phyloP scores from a whole-genome alignment of 2,888 invertebrate genomes.

The Scaeva pyrastri region DNA sequence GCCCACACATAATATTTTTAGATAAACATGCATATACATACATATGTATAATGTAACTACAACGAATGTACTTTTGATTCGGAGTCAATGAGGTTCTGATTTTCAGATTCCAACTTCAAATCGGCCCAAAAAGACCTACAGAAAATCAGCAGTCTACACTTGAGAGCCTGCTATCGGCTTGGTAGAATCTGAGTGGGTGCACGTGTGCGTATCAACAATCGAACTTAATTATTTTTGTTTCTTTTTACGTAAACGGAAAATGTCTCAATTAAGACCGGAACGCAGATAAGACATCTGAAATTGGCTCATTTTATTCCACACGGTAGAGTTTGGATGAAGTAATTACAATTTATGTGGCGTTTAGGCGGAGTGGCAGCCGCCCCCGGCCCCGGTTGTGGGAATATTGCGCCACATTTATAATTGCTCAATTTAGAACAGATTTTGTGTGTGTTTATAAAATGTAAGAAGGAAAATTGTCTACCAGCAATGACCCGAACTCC shows the following conservation, averaged over 20 bases:
- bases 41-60: no score
- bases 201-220: slow-evolving; percentile 67
- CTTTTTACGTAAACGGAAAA: slow-evolving; percentile 57
- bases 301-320: slow-evolving; percentile 64
- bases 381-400: slow-evolving; percentile 33
- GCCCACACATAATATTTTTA: slow-evolving; percentile 43
- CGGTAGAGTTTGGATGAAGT: slow-evolving; percentile 65
- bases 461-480: not conserved
- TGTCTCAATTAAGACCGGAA: slow-evolving; percentile 69
- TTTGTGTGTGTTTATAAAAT: not conserved
- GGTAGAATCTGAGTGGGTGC: slow-evolving; percentile 65
- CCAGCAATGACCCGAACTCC: not conserved
- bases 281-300: slow-evolving; percentile 70
- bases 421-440: slow-evolving; percentile 64
- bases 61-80: slow-evolving; percentile 31
- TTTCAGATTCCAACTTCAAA: slow-evolving; percentile 41
- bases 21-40: no score
- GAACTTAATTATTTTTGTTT: slow-evolving; percentile 63
- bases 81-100: slow-evolving; percentile 41
- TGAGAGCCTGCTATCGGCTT: slow-evolving; percentile 37
- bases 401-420: slow-evolving; percentile 64
- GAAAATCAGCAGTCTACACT: slow-evolving; percentile 46
- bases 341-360: slow-evolving; percentile 63
- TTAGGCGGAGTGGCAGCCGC: slow-evolving; percentile 45
- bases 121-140: slow-evolving; percentile 29